A percentile compares a stretch with the other conserved stretches of the same genome.
Evolutionary conservation across 2,888 invertebrate genomes (phyloP).

Genomic region (Drosophila pseudotakahashii): DNA sequence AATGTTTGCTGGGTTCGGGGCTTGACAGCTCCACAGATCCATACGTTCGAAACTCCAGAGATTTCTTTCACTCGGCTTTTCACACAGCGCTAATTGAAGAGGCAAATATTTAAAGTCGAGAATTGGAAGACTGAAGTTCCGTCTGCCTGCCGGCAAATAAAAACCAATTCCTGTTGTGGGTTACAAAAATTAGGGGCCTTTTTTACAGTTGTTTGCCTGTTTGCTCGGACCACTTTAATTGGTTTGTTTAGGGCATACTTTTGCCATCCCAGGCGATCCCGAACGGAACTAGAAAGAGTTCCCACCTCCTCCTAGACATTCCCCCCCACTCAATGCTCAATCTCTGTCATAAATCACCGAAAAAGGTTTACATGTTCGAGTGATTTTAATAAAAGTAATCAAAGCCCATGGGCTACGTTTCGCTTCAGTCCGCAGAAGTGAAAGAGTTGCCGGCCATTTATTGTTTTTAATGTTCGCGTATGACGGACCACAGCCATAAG

Average conservation of each 20-base stretch:
- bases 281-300: slow-evolving; percentile 18
- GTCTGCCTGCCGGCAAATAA: slow-evolving; percentile 49
- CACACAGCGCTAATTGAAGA: slow-evolving; percentile 73
- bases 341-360: slow-evolving; percentile 59
- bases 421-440: slow-evolving; percentile 41
- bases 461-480: slow-evolving; percentile 44
- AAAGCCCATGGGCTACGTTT: slow-evolving; percentile 45
- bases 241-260: slow-evolving; percentile 64
- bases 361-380: slow-evolving; percentile 30
- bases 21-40: slow-evolving; percentile 8
- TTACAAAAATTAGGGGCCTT: slow-evolving; percentile 19
- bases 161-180: slow-evolving; percentile 32
- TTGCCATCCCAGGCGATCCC: neutral
- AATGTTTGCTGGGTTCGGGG: slow-evolving; percentile 17
- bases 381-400: slow-evolving; percentile 58
- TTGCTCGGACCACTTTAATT: slow-evolving; percentile 60
- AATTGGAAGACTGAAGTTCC: slow-evolving; percentile 54
- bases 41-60: slow-evolving; percentile 7
- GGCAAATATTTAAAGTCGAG: slow-evolving; percentile 67
- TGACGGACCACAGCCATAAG: slow-evolving; percentile 40
- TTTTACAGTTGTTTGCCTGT: slow-evolving; percentile 50
- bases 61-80: slow-evolving; percentile 57
- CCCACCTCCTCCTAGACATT: slow-evolving; percentile 19
- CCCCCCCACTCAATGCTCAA: neutral
- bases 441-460: slow-evolving; percentile 45